These are phyloP conservation scores for Oreocharis arfaki DNA, from an alignment of 2,113 vertebrate genomes.

Conservation along the genomic window DNA sequence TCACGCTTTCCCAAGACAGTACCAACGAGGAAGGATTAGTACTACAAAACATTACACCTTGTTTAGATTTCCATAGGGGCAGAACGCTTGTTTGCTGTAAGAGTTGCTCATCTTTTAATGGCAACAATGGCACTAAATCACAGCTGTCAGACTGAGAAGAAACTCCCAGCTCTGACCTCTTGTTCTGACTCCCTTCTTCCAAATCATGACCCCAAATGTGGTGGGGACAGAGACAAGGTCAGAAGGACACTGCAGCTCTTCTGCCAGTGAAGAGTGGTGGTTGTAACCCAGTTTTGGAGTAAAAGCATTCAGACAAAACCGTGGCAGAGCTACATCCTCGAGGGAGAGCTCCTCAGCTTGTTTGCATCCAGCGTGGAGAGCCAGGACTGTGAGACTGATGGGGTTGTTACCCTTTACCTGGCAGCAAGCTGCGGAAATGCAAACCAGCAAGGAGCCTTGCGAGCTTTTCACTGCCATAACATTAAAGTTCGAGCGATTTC, in stretches of 20 bases:
- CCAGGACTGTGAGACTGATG: fast-evolving
- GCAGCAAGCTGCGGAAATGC: neutral
- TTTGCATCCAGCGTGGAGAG: neutral
- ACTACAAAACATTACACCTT: neutral
- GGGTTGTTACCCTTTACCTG: neutral
- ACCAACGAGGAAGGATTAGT: neutral
- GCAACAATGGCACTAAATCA: neutral
- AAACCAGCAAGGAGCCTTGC: neutral
- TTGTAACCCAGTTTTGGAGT: neutral
- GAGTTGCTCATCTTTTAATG: neutral
- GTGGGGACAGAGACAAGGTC: too few relatives aligned
- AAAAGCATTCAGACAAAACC: neutral
- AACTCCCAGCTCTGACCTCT: neutral
- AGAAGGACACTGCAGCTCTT: neutral
- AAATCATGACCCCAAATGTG: neutral
- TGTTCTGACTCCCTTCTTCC: neutral
- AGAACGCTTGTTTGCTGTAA: neutral
- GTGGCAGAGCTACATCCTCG: fast-evolving
- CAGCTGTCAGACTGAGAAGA: neutral
- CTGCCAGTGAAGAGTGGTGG: fast-evolving
- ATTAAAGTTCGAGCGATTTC: neutral
- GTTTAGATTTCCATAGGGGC: neutral
- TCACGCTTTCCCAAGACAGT: neutral
- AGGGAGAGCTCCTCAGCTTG: neutral
- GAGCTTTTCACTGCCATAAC: neutral